Base-by-base conservation (phyloP, 2,888 invertebrate species). In the Synanthedon andrenaeformis region DNA sequence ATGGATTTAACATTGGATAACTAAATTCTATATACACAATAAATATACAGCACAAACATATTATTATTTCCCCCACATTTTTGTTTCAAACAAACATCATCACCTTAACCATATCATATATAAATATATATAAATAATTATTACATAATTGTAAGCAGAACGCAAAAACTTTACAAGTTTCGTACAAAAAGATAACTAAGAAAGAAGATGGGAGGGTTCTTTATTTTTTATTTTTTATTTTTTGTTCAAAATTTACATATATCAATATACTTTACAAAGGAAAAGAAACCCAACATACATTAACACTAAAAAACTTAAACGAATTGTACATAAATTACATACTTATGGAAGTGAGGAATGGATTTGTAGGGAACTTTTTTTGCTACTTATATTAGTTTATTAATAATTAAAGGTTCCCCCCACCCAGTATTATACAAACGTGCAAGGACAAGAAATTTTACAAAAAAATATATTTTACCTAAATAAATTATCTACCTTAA, bases 241-340 rank as follows among this genome's bases (percentile, higher is more conserved):
- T 74, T 72, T 79, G 66, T 75, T 79, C 85, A 85, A 82, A 86
- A 85, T 85, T 62, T 85, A 85, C 85, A 85, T 80, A 84, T 78
- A 78, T 76, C 69, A 65, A 72, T 73, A 74, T 74, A 82, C 80
- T n/a, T 83, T 83, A 86, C 82, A 84, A 71, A 76, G 79, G 70
- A 78, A 66, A 81, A 72, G 61, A 75, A 81, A 75, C 67, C 35
- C 35, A 35, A 35, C 62, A 65, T 67, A 69, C 54, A 54, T 62
- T 58, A 64, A 66, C 63, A 66, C 70, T 70, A 76, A 70, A 69
- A 62, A 74, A 74, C 70, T 68, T 72, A 70, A 73, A 61, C 53
- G 57, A 69, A 54, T 55, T 53, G 10, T 10, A 35, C 6, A 10
- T 35, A 35, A 52, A 35, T 53, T 35, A 53, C 17, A 45, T 12